phyloP scores from a whole-genome alignment of 2,888 invertebrate genomes.

The Andricus quercusramuli region DNA sequence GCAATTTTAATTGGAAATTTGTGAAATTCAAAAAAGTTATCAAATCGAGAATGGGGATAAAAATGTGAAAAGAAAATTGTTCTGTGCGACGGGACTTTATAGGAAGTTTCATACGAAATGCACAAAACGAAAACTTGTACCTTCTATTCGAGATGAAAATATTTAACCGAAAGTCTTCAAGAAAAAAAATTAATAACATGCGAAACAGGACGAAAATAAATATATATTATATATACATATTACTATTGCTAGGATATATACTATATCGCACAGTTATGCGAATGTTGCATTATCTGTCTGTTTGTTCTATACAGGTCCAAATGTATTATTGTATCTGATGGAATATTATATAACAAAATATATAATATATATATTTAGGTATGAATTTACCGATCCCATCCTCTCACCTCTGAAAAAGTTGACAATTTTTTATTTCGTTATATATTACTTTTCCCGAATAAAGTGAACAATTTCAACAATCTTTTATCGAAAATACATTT shows the following conservation, averaged over 20 bases:
- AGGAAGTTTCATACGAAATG: conserved; percentile 57
- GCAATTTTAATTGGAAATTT: conserved; percentile 25
- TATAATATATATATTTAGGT: conserved; percentile 64
- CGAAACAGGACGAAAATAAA: conserved; percentile 54
- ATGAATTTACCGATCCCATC: conserved; percentile 34
- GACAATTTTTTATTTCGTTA: too few relatives aligned
- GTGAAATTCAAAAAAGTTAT: background rate
- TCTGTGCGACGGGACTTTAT: conserved; percentile 48
- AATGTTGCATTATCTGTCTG: conserved; percentile 74
- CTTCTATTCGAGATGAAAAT: conserved; percentile 65
- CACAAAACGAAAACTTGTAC: conserved; percentile 65
- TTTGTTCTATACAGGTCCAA: conserved; percentile 75
- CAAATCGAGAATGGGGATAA: conserved; percentile 3
- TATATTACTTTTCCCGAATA: too few relatives aligned
- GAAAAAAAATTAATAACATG: conserved; percentile 57
- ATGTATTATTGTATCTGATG: conserved; percentile 76
- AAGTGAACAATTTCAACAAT: too few relatives aligned
- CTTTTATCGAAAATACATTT: too few relatives aligned
- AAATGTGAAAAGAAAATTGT: conserved; percentile 7
- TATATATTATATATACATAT: conserved; percentile 64
- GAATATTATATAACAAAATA: conserved; percentile 71
- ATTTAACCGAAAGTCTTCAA: conserved; percentile 74
- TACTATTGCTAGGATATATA: conserved; percentile 57
- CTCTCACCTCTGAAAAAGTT: background rate
- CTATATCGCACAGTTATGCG: conserved; percentile 70